Base-by-base conservation (phyloP, 2,797 vertebrate genomes). In the Peromyscus aztecus region DNA sequence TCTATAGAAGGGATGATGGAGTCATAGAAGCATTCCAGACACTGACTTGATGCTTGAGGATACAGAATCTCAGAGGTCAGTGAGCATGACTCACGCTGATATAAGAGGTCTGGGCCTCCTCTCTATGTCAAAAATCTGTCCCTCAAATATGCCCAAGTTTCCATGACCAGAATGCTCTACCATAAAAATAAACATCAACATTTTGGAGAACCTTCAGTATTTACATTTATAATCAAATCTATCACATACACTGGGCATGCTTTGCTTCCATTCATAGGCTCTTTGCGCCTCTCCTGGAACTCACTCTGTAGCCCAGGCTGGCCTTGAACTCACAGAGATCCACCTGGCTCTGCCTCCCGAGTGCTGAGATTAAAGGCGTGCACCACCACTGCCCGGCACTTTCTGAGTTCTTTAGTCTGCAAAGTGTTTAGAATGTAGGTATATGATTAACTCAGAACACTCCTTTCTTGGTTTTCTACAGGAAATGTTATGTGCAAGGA, bases 401-500 rank as follows among this genome's bases (percentile, higher is more conserved):
- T 93, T 12, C 29, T 81, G 37, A 76, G 85, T 94, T 85, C 27
- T 31, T 37, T 7, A 6, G 69, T 57, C 24, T 24, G 6, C 37
- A 96, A 84, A 88, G 46, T 46, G 52, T 57, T 87, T 67, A 69
- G 52, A 87, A 89, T 89, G 37, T n/a, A 81, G 63, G 57, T 77
- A 0, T 3, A 52, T 77, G 16, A 23, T 63, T 7, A 7, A 6
- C 29, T 55, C 52, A 4, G 91, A 81, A 8, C 75, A 23, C 31
- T 34, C 61, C 1, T 52, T 29, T n/a, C 27, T 9, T 13, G 73
- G 21, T 4, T 46, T 84, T 65, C 93, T 23, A 80, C 31, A 23
- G 37, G 14, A 59, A 43, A 43, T 10, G 3, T 19, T 43, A 77
- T 2, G 52, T 0, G 34, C 23, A 61, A 63, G 16, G 29, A 4